These are phyloP conservation scores for Petrocephalus schoutedeni DNA, from an alignment of 2,797 vertebrate species.

Conservation along the genomic window DNA sequence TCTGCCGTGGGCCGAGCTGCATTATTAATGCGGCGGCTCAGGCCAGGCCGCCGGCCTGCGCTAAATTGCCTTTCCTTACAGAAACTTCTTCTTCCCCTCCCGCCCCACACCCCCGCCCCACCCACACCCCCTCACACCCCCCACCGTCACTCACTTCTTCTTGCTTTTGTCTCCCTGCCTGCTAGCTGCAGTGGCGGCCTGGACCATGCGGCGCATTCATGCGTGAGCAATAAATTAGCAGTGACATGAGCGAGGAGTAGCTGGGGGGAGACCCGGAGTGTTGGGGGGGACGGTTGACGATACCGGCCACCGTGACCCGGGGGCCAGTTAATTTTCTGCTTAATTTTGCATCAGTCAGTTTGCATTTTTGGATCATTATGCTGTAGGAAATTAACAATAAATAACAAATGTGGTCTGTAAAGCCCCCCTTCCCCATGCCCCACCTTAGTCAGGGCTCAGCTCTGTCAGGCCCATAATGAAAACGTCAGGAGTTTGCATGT, in stretches of 20 bases:
- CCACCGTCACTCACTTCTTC: neutral
- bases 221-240: slow-evolving; percentile 99
- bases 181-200: slow-evolving; percentile 70
- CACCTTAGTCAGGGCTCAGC: slow-evolving; percentile 51
- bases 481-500: slow-evolving; percentile 96
- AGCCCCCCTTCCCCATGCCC: slow-evolving; percentile 24
- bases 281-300: slow-evolving; percentile 45
- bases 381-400: slow-evolving; percentile 99
- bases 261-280: slow-evolving; percentile 66
- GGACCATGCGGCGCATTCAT: slow-evolving; percentile 89
- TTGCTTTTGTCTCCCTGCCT: slow-evolving; percentile 67
- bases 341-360: slow-evolving; percentile 99
- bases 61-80: slow-evolving; percentile 70
- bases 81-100: slow-evolving; percentile 34
- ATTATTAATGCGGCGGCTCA: slow-evolving; percentile 87
- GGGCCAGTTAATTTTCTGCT: slow-evolving; percentile 99
- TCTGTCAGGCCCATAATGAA: slow-evolving; percentile 70
- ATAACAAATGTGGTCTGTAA: slow-evolving; percentile 96
- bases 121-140: too few relatives aligned
- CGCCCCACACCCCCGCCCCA: neutral
- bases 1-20: slow-evolving; percentile 85
- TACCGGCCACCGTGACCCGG: slow-evolving; percentile 84
- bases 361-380: slow-evolving; percentile 99
- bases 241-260: slow-evolving; percentile 97
- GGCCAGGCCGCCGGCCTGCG: slow-evolving; percentile 79